phyloP scores from a whole-genome alignment of 2,113 vertebrate species.

The Chelonoidis abingdonii region DNA sequence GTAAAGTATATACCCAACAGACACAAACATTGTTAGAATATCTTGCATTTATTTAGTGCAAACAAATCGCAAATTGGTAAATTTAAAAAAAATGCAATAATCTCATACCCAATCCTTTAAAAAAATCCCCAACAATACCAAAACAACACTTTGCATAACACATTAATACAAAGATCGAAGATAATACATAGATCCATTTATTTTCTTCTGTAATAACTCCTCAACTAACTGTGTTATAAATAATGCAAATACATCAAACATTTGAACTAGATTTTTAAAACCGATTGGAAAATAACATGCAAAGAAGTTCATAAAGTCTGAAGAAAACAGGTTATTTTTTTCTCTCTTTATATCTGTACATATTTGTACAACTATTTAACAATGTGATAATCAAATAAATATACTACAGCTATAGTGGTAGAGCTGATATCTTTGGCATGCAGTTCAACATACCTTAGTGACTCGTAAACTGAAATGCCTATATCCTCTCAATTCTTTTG shows the following conservation, averaged over 20 bases:
- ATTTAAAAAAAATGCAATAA: neutral
- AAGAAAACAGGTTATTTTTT: neutral
- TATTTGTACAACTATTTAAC: neutral
- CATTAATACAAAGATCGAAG: neutral
- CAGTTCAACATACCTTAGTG: neutral
- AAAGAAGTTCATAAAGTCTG: neutral
- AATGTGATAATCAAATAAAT: neutral
- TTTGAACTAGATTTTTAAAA: neutral
- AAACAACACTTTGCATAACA: neutral
- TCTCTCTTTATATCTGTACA: neutral
- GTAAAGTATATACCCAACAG: neutral
- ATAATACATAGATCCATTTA: neutral
- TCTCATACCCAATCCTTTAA: neutral
- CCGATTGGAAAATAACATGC: neutral
- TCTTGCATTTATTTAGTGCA: neutral
- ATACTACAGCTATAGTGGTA: neutral
- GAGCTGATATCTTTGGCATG: rapidly evolving
- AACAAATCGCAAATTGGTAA: neutral
- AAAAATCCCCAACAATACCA: neutral
- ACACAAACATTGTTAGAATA: neutral
- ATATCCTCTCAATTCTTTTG: neutral
- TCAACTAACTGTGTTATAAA: neutral
- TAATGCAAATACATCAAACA: neutral
- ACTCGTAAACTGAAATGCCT: neutral
- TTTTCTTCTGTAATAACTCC: neutral